Evolutionary conservation across 2,113 vertebrate species (phyloP), one percentile per base, ranked within the genome.

Genomic region (Campylomormyrus numenius): DNA sequence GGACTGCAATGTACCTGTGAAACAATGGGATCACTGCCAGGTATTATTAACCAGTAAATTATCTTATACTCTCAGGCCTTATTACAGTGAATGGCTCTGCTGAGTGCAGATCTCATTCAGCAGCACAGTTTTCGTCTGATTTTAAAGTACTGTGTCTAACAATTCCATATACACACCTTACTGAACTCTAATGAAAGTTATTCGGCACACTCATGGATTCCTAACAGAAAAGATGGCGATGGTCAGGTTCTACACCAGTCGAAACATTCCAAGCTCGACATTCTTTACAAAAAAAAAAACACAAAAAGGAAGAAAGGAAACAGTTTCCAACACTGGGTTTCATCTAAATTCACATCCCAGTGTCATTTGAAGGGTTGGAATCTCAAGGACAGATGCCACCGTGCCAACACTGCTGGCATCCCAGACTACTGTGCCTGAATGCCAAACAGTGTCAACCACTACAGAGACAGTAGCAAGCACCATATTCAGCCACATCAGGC

Each of bases 371-470:
- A 88, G 19, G 87, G 56, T 66, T 45, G 35, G 66, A 66, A n/a
- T 88, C 35, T 66, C 87, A 88, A 88, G 87, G 87, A 88, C 52
- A 87, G 85, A 87, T 87, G 50, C 48, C 27, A 45, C 39, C 1
- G 1, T 62, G 87, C 87, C 87, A 88, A 46, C 35, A 62, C 87
- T 66, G 21, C 56, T 88, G 87, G 31, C 56, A 66, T 88, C 87
- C 7, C 8, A 48, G 56, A 24, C 21, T 24, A 88, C 53, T 66
- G 87, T 66, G 52, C 53, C 56, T 45, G 35, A 88, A 58, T 42
- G 87, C 53, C 87, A 88, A 45, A 24, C 87, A 88, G 24, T 58
- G 19, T 42, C 3, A 2, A 58, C 53, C 42, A 39, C 56, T n/a
- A 62, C 10, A 62, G 27, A 62, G 85, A 86, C 48, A 15, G 39